phyloP scores from a whole-genome alignment of 2,113 vertebrate species.

The Rhea pennata region DNA sequence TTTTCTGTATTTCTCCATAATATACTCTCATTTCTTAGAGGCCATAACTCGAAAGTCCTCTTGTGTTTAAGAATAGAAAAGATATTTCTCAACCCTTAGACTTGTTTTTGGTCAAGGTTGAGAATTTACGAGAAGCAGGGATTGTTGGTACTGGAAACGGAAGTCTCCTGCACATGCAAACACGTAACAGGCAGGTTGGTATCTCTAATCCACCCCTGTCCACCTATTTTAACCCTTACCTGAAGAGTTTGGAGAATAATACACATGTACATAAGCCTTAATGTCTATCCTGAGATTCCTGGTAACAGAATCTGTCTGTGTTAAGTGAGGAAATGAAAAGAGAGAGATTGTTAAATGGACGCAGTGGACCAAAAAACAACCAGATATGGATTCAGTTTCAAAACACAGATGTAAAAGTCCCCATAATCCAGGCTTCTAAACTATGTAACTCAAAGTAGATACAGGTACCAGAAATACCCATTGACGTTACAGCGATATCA shows the following conservation, averaged over 20 bases:
- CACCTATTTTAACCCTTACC: neutral
- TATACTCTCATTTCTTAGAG: neutral
- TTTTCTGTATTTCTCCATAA: neutral
- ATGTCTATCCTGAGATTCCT: neutral
- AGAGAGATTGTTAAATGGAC: no score
- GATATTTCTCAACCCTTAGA: neutral
- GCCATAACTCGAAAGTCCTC: neutral
- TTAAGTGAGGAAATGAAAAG: neutral
- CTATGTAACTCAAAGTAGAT: neutral
- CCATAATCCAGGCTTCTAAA: neutral
- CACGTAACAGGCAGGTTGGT: neutral
- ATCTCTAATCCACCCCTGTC: neutral
- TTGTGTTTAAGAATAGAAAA: neutral
- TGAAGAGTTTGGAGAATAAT: neutral
- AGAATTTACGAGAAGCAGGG: neutral
- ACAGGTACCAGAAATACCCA: neutral
- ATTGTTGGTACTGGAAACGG: neutral
- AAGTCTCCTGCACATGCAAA: neutral
- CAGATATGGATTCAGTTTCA: neutral
- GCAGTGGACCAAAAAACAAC: neutral
- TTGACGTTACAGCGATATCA: neutral
- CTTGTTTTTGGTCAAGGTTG: neutral
- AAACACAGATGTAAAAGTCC: neutral
- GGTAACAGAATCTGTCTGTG: rapidly evolving
- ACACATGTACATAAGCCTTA: neutral